Evolutionary conservation across 2,113 vertebrate species (phyloP), one percentile per base, ranked within the genome.

Genomic region (Pomatostomus ruficeps): DNA sequence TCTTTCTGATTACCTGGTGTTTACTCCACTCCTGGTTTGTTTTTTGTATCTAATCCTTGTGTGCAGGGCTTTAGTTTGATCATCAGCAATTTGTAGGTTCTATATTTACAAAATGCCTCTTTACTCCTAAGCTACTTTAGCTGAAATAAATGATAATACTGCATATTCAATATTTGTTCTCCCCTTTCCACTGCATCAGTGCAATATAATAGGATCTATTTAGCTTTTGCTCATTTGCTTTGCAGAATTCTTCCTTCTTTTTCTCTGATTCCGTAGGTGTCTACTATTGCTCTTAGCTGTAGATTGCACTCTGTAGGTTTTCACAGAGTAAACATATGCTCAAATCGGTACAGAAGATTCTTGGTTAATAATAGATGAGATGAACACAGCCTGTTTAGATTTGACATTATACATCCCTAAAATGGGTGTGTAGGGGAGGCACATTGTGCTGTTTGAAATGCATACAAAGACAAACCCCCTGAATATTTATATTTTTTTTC

Each of bases 331-430:
- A 94, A 88, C 74, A 91, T 40, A 25, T 11, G 74, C 61, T 88
- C 45, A 80, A 66, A 82, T 70, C 63, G 75, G 38, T 88, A 57
- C 58, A 92, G 74, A 92, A 90, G 36, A 89, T 80, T 62, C 46
- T 54, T 79, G 25, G 75, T 91, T 96, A 89, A 82, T 91, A 92
- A 88, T 82, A 87, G 75, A 85, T 51, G 49, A 80, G 85, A 83
- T 48, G 62, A 93, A 83, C 59, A 59, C 70, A 85, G 91, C 67
- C n/a, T 70, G 63, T 46, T 80, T 58, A 87, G 42, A 77, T 90
- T 70, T 91, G 85, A 82, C 68, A 51, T 82, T 88, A 45, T 42
- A 38, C 42, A 66, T 77, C 49, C 43, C 73, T 65, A 85, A 82
- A 77, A 49, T 40, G 10, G 22, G 2, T 74, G 25, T 29, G 31